Evolutionary conservation across 2,888 invertebrate species (phyloP), one percentile per base, ranked within the genome.

Genomic region (Copidosoma aretas): DNA sequence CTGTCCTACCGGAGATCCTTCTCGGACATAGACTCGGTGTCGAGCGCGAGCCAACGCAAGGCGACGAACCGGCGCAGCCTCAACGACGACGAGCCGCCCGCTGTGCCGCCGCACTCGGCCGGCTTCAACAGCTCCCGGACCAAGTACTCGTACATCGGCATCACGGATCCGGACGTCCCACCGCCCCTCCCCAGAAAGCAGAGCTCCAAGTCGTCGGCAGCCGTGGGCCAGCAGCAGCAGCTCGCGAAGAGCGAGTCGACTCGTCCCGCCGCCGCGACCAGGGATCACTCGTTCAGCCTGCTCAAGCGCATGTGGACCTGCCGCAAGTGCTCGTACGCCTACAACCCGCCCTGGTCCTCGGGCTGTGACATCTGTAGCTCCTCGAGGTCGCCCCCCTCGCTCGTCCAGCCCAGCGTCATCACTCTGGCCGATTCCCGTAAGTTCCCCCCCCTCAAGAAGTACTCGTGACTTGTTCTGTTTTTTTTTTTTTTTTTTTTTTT

Each of bases 301-400:
- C 71, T 83, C 1, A 84, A 83, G 69, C 79, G 93, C 75, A 91
- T 93, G 89, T 95, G 95, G 95, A 93, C 93, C 73, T 95, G 95
- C 85, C 87, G 88, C 69, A 91, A 92, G 83, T 96, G 95, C 84
- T 93, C 94, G 81, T 95, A 92, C 85, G 91, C 93, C 71, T 94
- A 93, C 84, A 93, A 95, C 85, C 91, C 91, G 73, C 88, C 93
- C 80, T 91, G 91, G 89, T 90, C 90, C 73, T 89, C 90, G 59
- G 87, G 88, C 75, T 95, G 95, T 84, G 93, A 93, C 84, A 93
- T 93, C 76, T 95, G 95, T 81, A 90, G 90, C 77, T 69, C 90
- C 71, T 85, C 87, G 65, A 85, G 89, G 70, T 88, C 87, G 69
- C 88, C 88, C 25, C 88, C 89, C 5, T 88, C 88, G 32, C 79